phyloP scores from a whole-genome alignment of 2,113 vertebrate genomes.

The Enhydra lutris region DNA sequence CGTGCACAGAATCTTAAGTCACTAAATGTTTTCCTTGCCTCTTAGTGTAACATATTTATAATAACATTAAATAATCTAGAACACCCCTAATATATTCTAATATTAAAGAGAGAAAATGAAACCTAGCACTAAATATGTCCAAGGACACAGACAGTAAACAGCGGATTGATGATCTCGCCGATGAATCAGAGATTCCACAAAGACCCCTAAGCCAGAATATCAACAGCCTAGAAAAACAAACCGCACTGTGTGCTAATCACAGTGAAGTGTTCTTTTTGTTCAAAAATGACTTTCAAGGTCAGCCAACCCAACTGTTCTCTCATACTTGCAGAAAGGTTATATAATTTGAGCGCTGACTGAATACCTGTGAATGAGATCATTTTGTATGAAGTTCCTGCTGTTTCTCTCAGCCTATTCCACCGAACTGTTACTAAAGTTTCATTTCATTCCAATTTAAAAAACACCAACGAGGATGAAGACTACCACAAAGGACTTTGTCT shows the following conservation, averaged over 20 bases:
- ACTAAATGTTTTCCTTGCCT: not conserved
- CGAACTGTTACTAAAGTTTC: not conserved
- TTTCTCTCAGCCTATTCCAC: not conserved
- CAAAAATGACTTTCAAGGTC: constrained; percentile 18
- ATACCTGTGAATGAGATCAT: not conserved
- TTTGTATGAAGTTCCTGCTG: not conserved
- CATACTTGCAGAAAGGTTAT: not conserved
- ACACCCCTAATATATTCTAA: not conserved
- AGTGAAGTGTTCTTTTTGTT: not conserved
- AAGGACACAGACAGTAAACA: not conserved
- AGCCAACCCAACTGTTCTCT: not conserved
- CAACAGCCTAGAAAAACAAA: not conserved
- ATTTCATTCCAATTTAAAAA: not conserved
- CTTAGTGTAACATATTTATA: constrained; percentile 17
- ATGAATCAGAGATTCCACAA: constrained; percentile 28
- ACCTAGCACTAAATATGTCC: not conserved
- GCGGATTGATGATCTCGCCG: not conserved
- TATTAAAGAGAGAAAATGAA: constrained; percentile 21
- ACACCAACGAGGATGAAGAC: not conserved
- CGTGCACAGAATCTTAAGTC: not conserved
- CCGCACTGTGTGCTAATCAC: not conserved
- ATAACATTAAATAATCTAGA: not conserved
- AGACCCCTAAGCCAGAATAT: not conserved
- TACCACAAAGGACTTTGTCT: not conserved
- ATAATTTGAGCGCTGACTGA: not conserved